Evolutionary conservation across 2,113 vertebrate species (phyloP), one percentile per base, ranked within the genome.

Genomic region (Tachysurus fulvidraco): DNA sequence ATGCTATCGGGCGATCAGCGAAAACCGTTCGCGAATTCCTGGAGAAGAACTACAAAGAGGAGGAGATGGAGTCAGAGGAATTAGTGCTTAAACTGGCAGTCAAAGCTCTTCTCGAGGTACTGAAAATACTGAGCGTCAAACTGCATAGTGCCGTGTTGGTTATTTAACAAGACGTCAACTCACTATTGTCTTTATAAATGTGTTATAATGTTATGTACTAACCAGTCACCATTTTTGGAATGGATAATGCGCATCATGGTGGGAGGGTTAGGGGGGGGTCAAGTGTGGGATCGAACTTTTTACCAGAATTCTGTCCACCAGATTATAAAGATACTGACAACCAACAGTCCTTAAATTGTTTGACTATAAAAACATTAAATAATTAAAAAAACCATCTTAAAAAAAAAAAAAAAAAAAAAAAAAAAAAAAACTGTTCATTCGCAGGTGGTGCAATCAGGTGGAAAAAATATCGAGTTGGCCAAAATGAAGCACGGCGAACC

Each of bases 21-120:
- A 97, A 97, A 90, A 96, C 96, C 0, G 96, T 97, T 69, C 94
- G 96, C 0, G 96, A 97, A 77, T 97, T 97, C 89, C 92, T 97
- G 88, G 96, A 97, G 92, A 97, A 97, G 78, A 96, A 96, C 86
- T 97, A 96, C 5, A 96, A 95, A 0, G 96, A 97, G 0, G 96
- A 97, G 85, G 96, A 96, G 85, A 96, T 96, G 4, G 96, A 96
- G 84, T 96, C 96, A 0, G 96, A 97, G 8, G 95, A 95, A n/a
- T 85, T 96, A 59, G 95, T 95, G 46, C 94, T 97, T 64, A 96
- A 96, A 89, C 93, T 97, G 50, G 95, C 96, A 21, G 96, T 97
- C 92, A 96, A 95, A 90, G 96, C 96, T 23, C 95, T 97, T 5
- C 93, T 97, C 0, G 96, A 97, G 92, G 96, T 96, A 83, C 57